A percentile compares a stretch with the other conserved stretches of the same genome.
Evolutionary conservation across 37 sponge, comb jelly and placozoan species (phyloP).

Genomic region (Aphrocallistes beatrix): DNA sequence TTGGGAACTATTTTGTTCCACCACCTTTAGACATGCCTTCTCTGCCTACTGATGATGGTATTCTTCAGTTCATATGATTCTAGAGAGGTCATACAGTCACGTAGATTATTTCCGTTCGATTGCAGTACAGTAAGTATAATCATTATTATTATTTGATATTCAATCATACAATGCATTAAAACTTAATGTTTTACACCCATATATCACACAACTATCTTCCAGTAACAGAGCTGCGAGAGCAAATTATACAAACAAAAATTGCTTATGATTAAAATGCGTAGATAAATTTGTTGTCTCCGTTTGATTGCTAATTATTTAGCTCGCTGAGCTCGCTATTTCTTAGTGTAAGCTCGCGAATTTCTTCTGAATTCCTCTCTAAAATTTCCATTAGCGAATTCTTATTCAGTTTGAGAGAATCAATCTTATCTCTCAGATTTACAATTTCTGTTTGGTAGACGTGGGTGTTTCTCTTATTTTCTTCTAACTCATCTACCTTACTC

Average conservation of each 20-base stretch:
- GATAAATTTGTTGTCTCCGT: background rate
- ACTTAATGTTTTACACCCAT: background rate
- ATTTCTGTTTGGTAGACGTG: background rate
- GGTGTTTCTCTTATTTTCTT: background rate
- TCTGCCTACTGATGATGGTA: too few relatives aligned
- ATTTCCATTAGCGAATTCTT: slow-evolving; percentile 12
- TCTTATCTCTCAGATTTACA: background rate
- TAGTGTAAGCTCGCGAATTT: background rate
- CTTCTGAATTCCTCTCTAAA: background rate
- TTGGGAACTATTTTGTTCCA: too few relatives aligned
- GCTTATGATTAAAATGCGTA: background rate
- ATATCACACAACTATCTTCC: background rate
- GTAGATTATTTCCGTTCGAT: too few relatives aligned
- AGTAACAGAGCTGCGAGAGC: background rate
- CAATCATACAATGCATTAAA: slow-evolving; percentile 20
- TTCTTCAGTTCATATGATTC: too few relatives aligned
- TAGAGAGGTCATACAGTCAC: too few relatives aligned
- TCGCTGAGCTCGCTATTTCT: background rate
- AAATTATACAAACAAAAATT: background rate
- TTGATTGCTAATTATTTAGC: background rate
- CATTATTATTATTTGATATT: too few relatives aligned
- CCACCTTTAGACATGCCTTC: too few relatives aligned
- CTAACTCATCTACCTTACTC: background rate
- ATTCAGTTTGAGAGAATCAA: background rate
- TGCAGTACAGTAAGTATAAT: too few relatives aligned